Conservation (phyloP, 2,113 vertebrate species). For the Dromiciops gliroides region DNA sequence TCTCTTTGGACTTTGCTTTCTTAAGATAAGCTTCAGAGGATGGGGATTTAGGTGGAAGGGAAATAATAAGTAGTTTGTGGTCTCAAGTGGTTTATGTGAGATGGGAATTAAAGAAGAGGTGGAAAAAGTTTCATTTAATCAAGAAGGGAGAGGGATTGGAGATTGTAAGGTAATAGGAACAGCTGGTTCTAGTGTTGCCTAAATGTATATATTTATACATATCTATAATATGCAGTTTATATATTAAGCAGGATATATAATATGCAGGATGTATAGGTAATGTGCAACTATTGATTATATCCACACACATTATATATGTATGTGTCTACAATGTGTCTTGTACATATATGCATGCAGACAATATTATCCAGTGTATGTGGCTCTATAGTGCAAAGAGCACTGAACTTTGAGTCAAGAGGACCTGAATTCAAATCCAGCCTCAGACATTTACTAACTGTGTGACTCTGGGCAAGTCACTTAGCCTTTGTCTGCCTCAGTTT, state of each 20-base stretch:
- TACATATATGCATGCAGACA: background rate
- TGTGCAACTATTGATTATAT: background rate
- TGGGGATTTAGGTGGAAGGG: background rate
- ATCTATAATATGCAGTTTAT: background rate
- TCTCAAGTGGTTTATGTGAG: background rate
- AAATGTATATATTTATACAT: background rate
- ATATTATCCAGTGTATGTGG: background rate
- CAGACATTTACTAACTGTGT: background rate
- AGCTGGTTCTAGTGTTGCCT: background rate
- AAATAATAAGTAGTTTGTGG: background rate
- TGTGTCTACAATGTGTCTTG: background rate
- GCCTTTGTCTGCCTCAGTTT: background rate
- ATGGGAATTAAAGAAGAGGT: background rate
- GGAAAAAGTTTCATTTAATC: slow-evolving; percentile 14
- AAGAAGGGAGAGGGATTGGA: background rate
- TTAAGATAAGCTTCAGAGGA: background rate
- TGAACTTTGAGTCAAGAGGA: background rate
- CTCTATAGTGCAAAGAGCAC: background rate
- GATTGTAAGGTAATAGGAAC: background rate
- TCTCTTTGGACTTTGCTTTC: background rate
- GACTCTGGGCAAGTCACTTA: background rate
- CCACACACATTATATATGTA: background rate
- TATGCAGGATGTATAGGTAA: background rate
- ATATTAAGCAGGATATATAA: background rate
- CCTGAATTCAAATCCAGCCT: background rate